Percentiles rank a stretch among this genome's conserved stretches.
Conservation (phyloP, 2,888 invertebrate species). For the Drosophila anomalata region DNA sequence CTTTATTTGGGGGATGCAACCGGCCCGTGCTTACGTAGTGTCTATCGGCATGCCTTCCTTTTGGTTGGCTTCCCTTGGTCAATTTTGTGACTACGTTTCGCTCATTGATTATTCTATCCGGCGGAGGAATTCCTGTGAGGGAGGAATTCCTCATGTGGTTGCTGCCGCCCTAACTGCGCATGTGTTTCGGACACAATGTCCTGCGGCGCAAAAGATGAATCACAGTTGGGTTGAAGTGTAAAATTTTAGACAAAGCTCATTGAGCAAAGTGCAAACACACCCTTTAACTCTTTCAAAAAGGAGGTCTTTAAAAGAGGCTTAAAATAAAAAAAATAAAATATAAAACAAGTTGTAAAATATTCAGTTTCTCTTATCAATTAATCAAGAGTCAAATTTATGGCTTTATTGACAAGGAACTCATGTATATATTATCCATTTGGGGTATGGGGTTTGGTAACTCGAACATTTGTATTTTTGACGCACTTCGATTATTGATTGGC, state of each 20-base stretch:
- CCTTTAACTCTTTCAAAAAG: not conserved
- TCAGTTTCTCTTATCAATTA: constrained; percentile 31
- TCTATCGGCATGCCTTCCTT: constrained; percentile 73
- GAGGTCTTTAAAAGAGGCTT: not conserved
- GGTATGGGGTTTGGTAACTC: constrained; percentile 40
- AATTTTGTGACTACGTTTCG: constrained; percentile 37
- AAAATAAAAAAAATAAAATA: not conserved
- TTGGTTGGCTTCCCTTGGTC: constrained; percentile 57
- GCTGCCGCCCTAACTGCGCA: constrained; percentile 54
- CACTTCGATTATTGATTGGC: constrained; percentile 76
- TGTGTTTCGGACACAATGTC: constrained; percentile 42
- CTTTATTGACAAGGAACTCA: constrained; percentile 28
- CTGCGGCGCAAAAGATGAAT: constrained; percentile 62
- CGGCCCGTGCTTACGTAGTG: constrained; percentile 41
- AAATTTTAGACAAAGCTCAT: constrained; percentile 4
- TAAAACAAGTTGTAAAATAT: not conserved
- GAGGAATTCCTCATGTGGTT: constrained; percentile 69
- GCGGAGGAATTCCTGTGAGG: constrained; percentile 61
- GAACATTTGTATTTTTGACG: constrained; percentile 72
- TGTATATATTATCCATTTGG: constrained; percentile 36
- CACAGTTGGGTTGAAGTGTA: constrained; percentile 21
- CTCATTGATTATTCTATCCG: constrained; percentile 63
- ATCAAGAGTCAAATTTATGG: constrained; percentile 39
- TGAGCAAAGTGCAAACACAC: not conserved
- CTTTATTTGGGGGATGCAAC: constrained; percentile 49